A percentile compares a stretch with the other conserved stretches of the same genome.
These are phyloP conservation scores for Leptoteleia sp. DNA, from an alignment of 1,140 invertebrate genomes.

Conservation along the genomic window DNA sequence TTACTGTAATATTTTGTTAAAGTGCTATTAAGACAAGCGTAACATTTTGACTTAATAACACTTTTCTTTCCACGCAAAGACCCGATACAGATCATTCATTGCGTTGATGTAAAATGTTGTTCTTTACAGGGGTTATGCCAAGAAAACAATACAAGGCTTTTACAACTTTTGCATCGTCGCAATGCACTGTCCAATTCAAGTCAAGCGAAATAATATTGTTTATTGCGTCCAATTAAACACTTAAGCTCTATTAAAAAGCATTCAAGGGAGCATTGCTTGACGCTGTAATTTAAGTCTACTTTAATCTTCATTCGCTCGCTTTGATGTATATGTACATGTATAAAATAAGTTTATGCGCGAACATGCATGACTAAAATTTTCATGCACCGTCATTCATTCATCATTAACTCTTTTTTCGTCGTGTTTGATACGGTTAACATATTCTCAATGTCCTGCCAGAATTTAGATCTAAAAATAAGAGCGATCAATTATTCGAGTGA, in stretches of 20 bases:
- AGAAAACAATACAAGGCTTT: not conserved
- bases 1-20: no score
- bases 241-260: slow-evolving; percentile 17
- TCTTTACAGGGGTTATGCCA: not conserved
- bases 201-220: not conserved
- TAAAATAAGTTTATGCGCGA: slow-evolving; percentile 18
- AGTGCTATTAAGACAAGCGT: no score
- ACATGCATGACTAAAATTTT: slow-evolving; percentile 25
- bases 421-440: slow-evolving; percentile 6
- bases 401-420: slow-evolving; percentile 19
- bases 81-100: no score
- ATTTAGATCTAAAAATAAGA: slow-evolving; percentile 13
- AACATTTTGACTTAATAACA: no score
- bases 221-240: slow-evolving; percentile 10
- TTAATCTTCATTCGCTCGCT: not conserved
- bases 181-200: slow-evolving; percentile 4
- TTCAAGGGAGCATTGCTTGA: slow-evolving; percentile 11
- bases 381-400: slow-evolving; percentile 24
- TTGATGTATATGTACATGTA: no score
- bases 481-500: slow-evolving; percentile 3
- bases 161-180: not conserved
- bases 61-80: no score
- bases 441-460: slow-evolving; percentile 22
- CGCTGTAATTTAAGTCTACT: not conserved
- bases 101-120: no score